phyloP scores from a whole-genome alignment of 2,888 invertebrate genomes.

The Drosophila falleni region DNA sequence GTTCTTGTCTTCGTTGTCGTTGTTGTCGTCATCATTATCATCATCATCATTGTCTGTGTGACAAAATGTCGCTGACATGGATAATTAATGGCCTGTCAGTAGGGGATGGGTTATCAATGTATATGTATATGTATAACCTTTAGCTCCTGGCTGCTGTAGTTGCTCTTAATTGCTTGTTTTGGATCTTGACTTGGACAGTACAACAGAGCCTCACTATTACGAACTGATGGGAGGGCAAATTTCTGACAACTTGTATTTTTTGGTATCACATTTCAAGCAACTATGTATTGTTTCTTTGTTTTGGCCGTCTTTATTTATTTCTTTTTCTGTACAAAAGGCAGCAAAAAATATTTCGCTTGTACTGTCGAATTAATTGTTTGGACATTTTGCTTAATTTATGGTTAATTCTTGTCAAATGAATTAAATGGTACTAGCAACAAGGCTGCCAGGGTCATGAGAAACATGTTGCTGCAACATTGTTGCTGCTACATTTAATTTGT shows the following conservation, averaged over 20 bases:
- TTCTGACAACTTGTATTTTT: conserved; percentile 1
- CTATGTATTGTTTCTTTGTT: not conserved
- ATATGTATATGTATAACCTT: conserved; percentile 8
- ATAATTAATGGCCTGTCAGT: conserved; percentile 73
- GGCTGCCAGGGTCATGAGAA: conserved; percentile 13
- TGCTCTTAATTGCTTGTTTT: conserved; percentile 63
- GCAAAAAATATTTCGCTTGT: conserved; percentile 11
- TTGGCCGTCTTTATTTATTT: conserved; percentile 16
- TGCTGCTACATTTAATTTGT: conserved; percentile 31
- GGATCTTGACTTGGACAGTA: conserved; percentile 17
- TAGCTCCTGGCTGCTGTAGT: conserved; percentile 18
- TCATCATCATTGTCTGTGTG: conserved; percentile 48
- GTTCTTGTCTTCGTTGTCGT: conserved; percentile 51
- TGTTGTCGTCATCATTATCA: conserved; percentile 35
- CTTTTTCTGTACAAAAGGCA: not conserved
- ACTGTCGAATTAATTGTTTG: conserved; percentile 46
- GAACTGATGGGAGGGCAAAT: not conserved
- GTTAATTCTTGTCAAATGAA: conserved; percentile 10
- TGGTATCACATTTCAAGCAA: not conserved
- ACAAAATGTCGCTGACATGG: conserved; percentile 81
- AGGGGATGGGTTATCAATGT: conserved; percentile 17
- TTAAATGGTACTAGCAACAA: conserved; percentile 20
- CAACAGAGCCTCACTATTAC: conserved; percentile 5
- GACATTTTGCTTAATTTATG: conserved; percentile 45
- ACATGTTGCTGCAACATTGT: conserved; percentile 42